Evolutionary conservation across 2,888 invertebrate genomes (phyloP).

Genomic region (Chalcis sispes): DNA sequence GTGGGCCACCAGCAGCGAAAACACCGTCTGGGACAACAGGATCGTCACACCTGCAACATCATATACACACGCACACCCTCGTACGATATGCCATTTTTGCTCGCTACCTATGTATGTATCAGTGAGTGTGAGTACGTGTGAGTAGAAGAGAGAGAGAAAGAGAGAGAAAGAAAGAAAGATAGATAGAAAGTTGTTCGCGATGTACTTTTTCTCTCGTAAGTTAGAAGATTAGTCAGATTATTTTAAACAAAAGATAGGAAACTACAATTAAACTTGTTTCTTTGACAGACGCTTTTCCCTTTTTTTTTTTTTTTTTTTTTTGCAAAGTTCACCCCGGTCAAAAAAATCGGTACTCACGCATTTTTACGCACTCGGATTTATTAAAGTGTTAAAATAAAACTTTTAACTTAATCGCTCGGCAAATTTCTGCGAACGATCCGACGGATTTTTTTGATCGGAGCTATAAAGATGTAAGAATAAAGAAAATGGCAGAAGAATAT

Average conservation of each 20-base stretch:
- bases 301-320: neutral
- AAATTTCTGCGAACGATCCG: too few relatives aligned
- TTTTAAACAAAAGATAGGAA: constrained; percentile 5
- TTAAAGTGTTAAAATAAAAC: neutral
- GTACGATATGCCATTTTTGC: constrained; percentile 52
- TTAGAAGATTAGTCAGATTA: neutral
- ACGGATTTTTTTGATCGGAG: constrained; percentile 10
- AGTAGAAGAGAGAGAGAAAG: too few relatives aligned
- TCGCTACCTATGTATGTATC: neutral
- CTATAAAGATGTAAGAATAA: constrained; percentile 5
- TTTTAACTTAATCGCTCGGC: too few relatives aligned
- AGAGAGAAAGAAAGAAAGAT: too few relatives aligned
- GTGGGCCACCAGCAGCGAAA: constrained; percentile 99
- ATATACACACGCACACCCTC: constrained; percentile 49
- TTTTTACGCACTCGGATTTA: neutral
- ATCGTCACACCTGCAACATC: constrained; percentile 97
- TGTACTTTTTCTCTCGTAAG: constrained; percentile 8
- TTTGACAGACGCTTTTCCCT: constrained; percentile 12
- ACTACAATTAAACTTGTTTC: neutral
- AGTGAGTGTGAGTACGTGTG: neutral
- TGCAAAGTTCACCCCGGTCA: neutral
- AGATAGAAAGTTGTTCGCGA: too few relatives aligned
- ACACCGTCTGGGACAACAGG: constrained; percentile 99
- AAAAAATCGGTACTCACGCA: neutral
- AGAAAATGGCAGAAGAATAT: constrained; percentile 35